Percentiles rank a stretch among this genome's conserved stretches.
Conservation (phyloP, 2,888 invertebrate species). For the Nymphalis c-album region DNA sequence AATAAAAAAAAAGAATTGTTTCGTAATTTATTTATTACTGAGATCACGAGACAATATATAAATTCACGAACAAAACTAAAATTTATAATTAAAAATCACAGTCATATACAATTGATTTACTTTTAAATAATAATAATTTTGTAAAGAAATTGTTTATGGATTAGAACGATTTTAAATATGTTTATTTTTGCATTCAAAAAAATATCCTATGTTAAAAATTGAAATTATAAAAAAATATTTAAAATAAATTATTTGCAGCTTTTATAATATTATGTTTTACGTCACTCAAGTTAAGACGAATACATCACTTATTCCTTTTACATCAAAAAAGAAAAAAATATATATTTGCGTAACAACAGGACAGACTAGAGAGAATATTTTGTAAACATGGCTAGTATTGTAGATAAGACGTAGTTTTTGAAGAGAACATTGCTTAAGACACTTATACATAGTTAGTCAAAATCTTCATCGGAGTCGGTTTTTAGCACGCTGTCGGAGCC, state of each 20-base stretch:
- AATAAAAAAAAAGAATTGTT: conserved; percentile 44
- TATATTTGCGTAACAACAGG: background rate
- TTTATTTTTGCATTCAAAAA: too few species aligned
- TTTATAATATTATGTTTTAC: background rate
- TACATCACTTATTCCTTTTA: background rate
- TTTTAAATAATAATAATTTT: conserved; percentile 3
- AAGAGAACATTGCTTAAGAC: conserved; percentile 1
- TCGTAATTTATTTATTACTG: conserved; percentile 69
- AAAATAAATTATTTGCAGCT: background rate
- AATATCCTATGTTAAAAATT: background rate
- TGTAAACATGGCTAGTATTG: conserved; percentile 26
- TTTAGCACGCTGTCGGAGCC: conserved; percentile 76
- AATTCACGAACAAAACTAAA: conserved; percentile 53
- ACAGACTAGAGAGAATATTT: conserved; percentile 5
- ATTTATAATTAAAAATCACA: conserved; percentile 32
- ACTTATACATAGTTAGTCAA: conserved; percentile 53
- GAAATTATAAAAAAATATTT: background rate
- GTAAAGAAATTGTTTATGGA: background rate
- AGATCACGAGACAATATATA: conserved; percentile 75
- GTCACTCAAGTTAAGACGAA: background rate
- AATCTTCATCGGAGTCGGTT: conserved; percentile 78
- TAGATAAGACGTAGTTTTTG: conserved; percentile 14
- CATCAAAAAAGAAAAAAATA: background rate
- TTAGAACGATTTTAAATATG: too few species aligned
- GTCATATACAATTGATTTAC: conserved; percentile 21